Base-by-base conservation (phyloP, 2,113 vertebrate genomes). In the Tapirus terrestris region DNA sequence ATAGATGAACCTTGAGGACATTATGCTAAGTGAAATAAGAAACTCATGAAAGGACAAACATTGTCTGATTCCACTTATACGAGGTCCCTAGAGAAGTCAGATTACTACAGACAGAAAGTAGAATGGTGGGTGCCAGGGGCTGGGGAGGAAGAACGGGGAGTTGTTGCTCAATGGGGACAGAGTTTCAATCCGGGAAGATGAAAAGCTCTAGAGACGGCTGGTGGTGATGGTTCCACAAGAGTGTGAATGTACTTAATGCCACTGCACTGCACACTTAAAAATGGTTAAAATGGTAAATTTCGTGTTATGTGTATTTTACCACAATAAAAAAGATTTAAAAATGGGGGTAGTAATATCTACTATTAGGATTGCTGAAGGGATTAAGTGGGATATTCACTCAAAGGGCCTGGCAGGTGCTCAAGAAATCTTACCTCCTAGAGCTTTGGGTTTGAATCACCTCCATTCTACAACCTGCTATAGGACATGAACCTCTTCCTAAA, bases 171-270 rank as follows among this genome's bases (percentile, higher is more conserved):
- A 11, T 17, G 21, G 21, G 25, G 23, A 39, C 21, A n/a, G 1
- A 89, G 20, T 63, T 61, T 61, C 20, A n/a, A 31, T 61, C n/a
- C 27, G 58, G 56, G 56, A 61, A n/a, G 20, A 9, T 63, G 43
- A 45, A 61, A 89, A 8, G 13, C n/a, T 51, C 31, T 77, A 58
- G 58, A 18, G 58, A 18, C 4, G 58, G 70, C 27, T 7, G 31
- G 21, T 6, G 16, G 6, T n/a, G 33, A 31, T 3, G 33, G 9
- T 8, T 48, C 8, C 31, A 10, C 0, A 4, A 18, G 20, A 36
- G 8, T 14, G 84, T 58, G 67, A 31, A 33, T 0, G 31, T 25
- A n/a, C 21, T n/a, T 63, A 76, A 76, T 11, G 56, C 86, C 56
- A 45, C 8, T 11, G 14, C 60, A 63, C 58, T 63, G 63, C 7